Percentiles rank a stretch among this genome's conserved stretches.
Conservation (phyloP, 2,797 vertebrate genomes). For the Intellagama lesueurii region DNA sequence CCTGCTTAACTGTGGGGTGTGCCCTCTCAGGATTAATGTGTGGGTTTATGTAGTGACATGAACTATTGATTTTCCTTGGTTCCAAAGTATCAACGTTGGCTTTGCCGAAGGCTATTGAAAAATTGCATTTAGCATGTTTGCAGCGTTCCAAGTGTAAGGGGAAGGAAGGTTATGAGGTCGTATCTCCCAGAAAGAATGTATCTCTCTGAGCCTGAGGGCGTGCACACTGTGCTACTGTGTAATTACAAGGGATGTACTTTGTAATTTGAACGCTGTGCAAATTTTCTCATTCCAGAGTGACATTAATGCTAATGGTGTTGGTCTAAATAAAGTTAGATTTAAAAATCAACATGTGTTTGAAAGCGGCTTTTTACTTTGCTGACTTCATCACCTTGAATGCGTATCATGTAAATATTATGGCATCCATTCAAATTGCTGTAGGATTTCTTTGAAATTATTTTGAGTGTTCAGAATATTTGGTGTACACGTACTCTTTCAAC, state of each 20-base stretch:
- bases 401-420: not conserved
- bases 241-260: not conserved
- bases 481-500: not conserved
- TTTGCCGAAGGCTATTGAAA: not conserved
- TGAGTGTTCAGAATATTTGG: not conserved
- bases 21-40: not conserved
- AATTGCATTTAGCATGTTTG: slow-evolving; percentile 1
- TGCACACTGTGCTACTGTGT: not conserved
- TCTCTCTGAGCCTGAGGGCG: not conserved
- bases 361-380: not conserved
- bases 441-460: not conserved
- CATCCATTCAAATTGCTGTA: not conserved
- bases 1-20: not conserved
- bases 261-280: slow-evolving; percentile 3
- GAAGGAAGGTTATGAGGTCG: not conserved
- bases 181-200: not conserved
- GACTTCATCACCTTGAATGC: not conserved
- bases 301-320: not conserved
- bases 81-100: not conserved
- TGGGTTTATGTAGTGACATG: not conserved
- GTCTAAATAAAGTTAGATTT: not conserved
- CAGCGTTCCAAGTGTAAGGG: not conserved
- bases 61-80: not conserved
- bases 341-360: not conserved
- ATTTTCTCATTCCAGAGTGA: not conserved